Evolutionary conservation across 2,888 invertebrate genomes (phyloP), one percentile per base, ranked within the genome.

Genomic region (Isotomurus palustris): DNA sequence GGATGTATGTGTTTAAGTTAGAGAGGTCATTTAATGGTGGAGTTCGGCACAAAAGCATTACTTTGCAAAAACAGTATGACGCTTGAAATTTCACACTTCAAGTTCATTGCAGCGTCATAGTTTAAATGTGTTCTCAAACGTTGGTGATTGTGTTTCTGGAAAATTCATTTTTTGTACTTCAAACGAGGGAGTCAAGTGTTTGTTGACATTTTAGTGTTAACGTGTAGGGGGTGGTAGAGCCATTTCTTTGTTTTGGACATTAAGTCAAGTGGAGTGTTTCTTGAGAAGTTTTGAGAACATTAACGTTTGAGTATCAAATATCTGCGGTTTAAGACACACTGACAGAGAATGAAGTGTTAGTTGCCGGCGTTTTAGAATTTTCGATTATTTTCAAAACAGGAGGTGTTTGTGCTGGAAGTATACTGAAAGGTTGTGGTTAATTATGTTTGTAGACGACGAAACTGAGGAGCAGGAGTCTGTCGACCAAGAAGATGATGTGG

Each of bases 401-500:
- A 27, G 21, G 25, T 43, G 40, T 28, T n/a, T 17, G 25, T 50
- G 19, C 4, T 8, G 21, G 24, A 14, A 17, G 21, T 43, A 10
- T 52, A 25, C 6, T 53, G 10, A 47, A 22, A 22, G 6, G 14
- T 22, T 8, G 14, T 44, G 17, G 22, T 8, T 27, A 22, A 32
- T 32, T 35, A 14, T 22, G 6, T 27, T 6, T 17, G 6, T 29
- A 49, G 41, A 28, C 14, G 51, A 22, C n/a, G 60, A 60, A 5
- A 41, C 40, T 12, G 60, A 60, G 38, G 55, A 51, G 17, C 53
- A 43, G 10, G 60, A 57, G 24, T 29, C 40, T 14, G 58, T 19
- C 24, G 51, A 56, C 28, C 58, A 47, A 21, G 58, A 60, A 19
- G 65, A 45, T 2, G 60, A 35, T 1, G 51, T 51, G 4, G 55